phyloP scores from a whole-genome alignment of 2,888 invertebrate species.

The Dryomyza anilis region DNA sequence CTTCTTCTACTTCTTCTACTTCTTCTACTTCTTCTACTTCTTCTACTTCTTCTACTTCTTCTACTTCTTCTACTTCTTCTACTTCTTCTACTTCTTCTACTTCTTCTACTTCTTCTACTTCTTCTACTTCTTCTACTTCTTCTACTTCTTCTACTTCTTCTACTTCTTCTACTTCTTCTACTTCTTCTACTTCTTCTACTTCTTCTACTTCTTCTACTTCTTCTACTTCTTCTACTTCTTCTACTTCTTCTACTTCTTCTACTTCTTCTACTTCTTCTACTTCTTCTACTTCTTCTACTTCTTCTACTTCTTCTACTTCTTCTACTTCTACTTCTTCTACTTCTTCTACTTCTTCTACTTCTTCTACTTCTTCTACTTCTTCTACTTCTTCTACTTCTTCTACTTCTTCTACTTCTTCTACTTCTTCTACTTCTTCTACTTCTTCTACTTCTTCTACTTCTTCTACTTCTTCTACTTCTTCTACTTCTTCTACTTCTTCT shows the following conservation, averaged over 20 bases:
- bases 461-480: too few species aligned
- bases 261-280: not conserved
- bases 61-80: not conserved
- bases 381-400: too few species aligned
- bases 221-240: not conserved
- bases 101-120: not conserved
- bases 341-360: too few species aligned
- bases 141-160: not conserved
- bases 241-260: not conserved
- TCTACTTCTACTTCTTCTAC: too few species aligned
- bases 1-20: not conserved
- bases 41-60: not conserved
- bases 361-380: too few species aligned
- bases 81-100: not conserved
- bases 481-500: too few species aligned
- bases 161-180: not conserved
- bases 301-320: not conserved
- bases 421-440: not conserved
- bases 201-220: not conserved
- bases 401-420: too few species aligned
- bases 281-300: not conserved
- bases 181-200: not conserved
- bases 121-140: not conserved
- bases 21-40: not conserved
- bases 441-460: not conserved